These are phyloP conservation scores for Scaptomyza graminum DNA, from an alignment of 1,140 invertebrate genomes.

Conservation along the genomic window DNA sequence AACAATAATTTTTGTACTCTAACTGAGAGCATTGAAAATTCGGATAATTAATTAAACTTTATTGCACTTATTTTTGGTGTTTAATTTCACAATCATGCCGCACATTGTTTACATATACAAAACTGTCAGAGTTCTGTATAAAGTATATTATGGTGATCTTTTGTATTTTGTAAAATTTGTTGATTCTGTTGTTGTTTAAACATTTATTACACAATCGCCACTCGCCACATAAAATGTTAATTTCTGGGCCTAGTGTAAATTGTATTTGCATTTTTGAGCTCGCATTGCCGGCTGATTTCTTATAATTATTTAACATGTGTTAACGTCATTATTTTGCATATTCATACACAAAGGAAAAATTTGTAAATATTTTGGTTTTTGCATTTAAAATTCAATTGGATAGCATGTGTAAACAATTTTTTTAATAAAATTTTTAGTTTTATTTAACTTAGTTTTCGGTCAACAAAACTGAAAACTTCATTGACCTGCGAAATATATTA, in stretches of 20 bases:
- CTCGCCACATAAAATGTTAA: constrained; percentile 45
- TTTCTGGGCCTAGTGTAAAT: constrained; percentile 33
- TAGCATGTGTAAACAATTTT: background rate
- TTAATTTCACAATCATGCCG: constrained; percentile 31
- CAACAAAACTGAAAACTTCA: background rate
- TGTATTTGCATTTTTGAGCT: constrained; percentile 39
- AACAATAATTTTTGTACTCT: background rate
- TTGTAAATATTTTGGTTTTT: constrained; percentile 12
- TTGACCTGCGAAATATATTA: no score
- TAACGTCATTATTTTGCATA: constrained; percentile 41
- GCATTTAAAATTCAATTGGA: constrained; percentile 1
- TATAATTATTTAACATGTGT: constrained; percentile 57
- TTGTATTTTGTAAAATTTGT: background rate
- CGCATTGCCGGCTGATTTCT: constrained; percentile 29
- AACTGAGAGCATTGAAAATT: constrained; percentile 6
- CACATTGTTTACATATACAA: constrained; percentile 38
- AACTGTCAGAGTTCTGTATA: constrained; percentile 24
- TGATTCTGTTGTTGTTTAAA: constrained; percentile 34
- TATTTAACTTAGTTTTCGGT: background rate
- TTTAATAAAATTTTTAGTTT: background rate
- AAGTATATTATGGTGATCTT: constrained; percentile 16
- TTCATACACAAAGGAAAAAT: background rate
- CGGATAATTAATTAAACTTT: no score
- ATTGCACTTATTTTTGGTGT: background rate
- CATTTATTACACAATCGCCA: constrained; percentile 45